Conservation (phyloP, 2,113 vertebrate species). For the Glaucidium brasilianum region DNA sequence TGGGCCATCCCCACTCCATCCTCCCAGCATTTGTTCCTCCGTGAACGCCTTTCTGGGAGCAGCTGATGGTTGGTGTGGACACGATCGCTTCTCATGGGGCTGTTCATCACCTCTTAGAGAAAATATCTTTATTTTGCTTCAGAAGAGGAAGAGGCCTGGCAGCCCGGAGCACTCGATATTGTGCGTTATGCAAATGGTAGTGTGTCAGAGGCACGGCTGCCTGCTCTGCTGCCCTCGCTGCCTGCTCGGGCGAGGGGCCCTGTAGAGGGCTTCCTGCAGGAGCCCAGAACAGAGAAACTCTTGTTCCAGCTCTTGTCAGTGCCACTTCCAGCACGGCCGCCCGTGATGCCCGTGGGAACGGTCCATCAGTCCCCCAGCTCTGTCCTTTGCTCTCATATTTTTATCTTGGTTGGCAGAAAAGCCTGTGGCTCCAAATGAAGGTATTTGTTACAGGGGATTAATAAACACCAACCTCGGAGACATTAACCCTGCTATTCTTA, state of each 20-base stretch:
- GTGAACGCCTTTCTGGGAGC: neutral
- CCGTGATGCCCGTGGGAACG: accelerated
- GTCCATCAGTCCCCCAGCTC: no score
- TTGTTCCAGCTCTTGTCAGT: neutral
- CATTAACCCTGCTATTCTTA: accelerated
- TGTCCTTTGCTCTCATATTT: neutral
- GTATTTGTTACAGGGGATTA: neutral
- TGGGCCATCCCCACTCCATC: neutral
- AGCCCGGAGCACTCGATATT: accelerated
- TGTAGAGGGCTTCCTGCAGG: neutral
- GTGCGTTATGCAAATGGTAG: neutral
- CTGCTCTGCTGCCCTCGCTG: neutral
- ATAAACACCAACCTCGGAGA: neutral
- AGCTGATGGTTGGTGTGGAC: neutral
- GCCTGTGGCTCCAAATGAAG: neutral
- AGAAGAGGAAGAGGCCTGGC: neutral
- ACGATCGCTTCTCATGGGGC: neutral
- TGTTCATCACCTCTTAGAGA: neutral
- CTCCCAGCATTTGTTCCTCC: neutral
- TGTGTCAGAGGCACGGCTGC: neutral
- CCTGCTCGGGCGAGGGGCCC: neutral
- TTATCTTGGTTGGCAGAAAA: neutral
- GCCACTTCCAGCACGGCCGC: accelerated
- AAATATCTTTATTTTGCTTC: neutral
- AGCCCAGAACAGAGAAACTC: neutral